Conservation (phyloP, 2,888 invertebrate genomes). For the Cataglyphis cursor region DNA sequence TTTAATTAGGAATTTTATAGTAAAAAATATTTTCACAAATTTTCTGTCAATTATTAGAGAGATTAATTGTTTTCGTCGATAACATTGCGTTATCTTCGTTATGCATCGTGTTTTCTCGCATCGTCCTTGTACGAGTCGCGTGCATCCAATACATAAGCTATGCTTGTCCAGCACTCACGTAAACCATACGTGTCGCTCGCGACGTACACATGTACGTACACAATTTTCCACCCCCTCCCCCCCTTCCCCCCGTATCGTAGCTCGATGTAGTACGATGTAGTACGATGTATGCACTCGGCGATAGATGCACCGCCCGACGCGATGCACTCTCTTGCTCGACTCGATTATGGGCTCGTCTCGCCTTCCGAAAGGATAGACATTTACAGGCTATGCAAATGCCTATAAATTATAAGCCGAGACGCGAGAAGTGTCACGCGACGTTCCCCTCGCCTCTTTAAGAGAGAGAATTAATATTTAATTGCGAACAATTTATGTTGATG, state of each 20-base stretch:
- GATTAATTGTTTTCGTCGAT: background rate
- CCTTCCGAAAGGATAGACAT: slow-evolving; percentile 15
- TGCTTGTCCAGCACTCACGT: slow-evolving; percentile 42
- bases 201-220: background rate
- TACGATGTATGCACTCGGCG: slow-evolving; percentile 1
- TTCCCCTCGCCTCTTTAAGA: background rate
- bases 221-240: slow-evolving; percentile 10
- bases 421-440: background rate
- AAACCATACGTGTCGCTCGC: slow-evolving; percentile 41
- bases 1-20: background rate
- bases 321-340: slow-evolving; percentile 11
- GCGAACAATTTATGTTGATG: background rate
- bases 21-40: background rate
- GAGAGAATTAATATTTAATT: background rate
- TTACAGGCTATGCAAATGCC: background rate
- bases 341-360: slow-evolving; percentile 13
- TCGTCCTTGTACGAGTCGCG: slow-evolving; percentile 45
- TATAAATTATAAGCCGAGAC: background rate
- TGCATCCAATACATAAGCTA: slow-evolving; percentile 44
- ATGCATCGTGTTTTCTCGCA: slow-evolving; percentile 6
- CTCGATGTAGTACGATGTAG: background rate
- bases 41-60: background rate
- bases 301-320: background rate
- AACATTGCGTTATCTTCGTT: background rate
- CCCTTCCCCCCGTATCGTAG: background rate